Conservation (phyloP, 2,797 vertebrate species). For the Luscinia luscinia region DNA sequence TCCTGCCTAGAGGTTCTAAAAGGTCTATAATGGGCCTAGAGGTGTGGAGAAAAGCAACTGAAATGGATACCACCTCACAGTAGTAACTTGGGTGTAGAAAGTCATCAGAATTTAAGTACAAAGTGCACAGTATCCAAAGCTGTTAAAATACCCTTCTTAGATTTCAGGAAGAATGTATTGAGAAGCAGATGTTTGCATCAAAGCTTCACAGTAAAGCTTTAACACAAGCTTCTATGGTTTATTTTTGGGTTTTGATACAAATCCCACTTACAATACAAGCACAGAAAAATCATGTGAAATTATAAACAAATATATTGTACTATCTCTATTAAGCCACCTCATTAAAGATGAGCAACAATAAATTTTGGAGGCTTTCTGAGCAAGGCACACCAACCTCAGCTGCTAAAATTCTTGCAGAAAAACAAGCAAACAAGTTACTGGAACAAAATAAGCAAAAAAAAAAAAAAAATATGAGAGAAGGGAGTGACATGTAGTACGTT, state of each 20-base stretch:
- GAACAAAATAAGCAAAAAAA: background rate
- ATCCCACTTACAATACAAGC: background rate
- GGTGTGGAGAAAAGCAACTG: fast-evolving
- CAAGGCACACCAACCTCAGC: background rate
- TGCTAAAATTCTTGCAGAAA: background rate
- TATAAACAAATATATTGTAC: background rate
- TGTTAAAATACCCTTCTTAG: background rate
- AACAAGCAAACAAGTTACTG: background rate
- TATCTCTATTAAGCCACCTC: background rate
- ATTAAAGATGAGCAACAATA: background rate
- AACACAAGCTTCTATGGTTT: background rate
- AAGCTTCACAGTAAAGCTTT: background rate
- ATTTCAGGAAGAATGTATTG: background rate
- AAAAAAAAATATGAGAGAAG: background rate
- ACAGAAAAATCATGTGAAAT: background rate
- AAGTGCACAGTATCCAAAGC: background rate
- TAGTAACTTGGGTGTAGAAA: background rate
- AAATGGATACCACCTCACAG: fast-evolving
- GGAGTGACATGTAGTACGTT: background rate
- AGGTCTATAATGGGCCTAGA: background rate
- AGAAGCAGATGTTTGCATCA: background rate
- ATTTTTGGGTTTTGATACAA: background rate
- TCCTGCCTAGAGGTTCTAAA: background rate
- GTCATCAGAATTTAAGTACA: background rate
- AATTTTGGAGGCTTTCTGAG: background rate